Evolutionary conservation across 2,888 invertebrate species (phyloP).

Genomic region (Drosophila greeni): DNA sequence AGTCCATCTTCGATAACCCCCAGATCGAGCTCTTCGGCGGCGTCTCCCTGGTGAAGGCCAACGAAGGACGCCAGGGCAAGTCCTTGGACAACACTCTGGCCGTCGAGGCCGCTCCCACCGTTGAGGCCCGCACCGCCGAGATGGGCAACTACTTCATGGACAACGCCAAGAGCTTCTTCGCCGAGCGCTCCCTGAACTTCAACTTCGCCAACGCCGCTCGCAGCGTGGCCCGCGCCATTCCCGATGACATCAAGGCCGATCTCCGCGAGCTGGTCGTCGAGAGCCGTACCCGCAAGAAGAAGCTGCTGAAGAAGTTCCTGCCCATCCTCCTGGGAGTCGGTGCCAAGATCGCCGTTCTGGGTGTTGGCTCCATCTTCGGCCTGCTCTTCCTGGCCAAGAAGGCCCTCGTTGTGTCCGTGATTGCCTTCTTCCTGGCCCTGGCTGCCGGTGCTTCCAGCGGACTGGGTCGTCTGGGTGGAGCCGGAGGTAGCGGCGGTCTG

Average conservation of each 20-base stretch:
- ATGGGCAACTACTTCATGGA: conserved; percentile 81
- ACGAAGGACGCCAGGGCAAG: conserved; percentile 79
- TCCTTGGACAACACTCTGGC: conserved; percentile 79
- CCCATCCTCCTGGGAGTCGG: conserved; percentile 82
- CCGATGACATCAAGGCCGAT: conserved; percentile 81
- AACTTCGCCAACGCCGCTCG: conserved; percentile 79
- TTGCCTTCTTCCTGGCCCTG: conserved; percentile 82
- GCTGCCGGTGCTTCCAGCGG: conserved; percentile 79
- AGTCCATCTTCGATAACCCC: conserved; percentile 82
- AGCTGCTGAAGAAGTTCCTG: conserved; percentile 80
- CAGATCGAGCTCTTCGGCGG: conserved; percentile 81
- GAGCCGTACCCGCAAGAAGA: conserved; percentile 82
- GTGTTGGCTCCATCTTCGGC: conserved; percentile 81
- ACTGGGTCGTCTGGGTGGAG: conserved; percentile 71
- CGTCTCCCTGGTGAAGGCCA: conserved; percentile 79
- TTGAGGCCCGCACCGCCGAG: conserved; percentile 81
- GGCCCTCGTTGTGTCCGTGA: conserved; percentile 81
- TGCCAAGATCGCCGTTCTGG: conserved; percentile 81
- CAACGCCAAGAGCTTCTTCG: conserved; percentile 81
- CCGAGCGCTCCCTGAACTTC: conserved; percentile 80
- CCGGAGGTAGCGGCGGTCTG: conserved; percentile 71
- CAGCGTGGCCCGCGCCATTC: conserved; percentile 80
- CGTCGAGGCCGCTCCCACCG: conserved; percentile 80
- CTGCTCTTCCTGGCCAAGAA: conserved; percentile 83
- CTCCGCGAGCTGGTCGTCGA: conserved; percentile 81